phyloP scores from a whole-genome alignment of 2,797 vertebrate genomes.

The Prunella strophiata region DNA sequence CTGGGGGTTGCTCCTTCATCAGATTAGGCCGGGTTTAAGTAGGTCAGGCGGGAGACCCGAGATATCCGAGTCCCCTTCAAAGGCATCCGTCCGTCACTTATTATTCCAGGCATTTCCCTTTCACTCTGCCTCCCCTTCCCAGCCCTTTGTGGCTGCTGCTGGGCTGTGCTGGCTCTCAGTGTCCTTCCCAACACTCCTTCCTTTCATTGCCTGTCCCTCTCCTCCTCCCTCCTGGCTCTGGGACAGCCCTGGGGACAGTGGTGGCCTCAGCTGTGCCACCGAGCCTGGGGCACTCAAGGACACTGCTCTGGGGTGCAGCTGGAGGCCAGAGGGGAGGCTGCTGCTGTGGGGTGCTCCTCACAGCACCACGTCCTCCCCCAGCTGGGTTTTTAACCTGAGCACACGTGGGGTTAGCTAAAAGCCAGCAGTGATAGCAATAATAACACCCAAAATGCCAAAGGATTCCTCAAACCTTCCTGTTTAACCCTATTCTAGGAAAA shows the following conservation, averaged over 20 bases:
- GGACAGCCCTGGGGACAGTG: neutral
- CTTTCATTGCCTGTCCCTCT: neutral
- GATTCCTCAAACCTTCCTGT: neutral
- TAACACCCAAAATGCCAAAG: neutral
- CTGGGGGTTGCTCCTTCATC: slow-evolving; percentile 39
- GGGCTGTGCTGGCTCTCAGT: neutral
- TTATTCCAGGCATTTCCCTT: slow-evolving; percentile 65
- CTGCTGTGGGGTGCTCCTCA: rapidly evolving
- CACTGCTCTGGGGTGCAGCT: neutral
- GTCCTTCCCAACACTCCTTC: slow-evolving; percentile 9
- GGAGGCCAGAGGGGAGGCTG: neutral
- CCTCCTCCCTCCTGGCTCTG: neutral
- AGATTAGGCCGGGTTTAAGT: slow-evolving; percentile 57
- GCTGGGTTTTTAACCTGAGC: neutral
- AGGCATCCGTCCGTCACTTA: slow-evolving; percentile 59
- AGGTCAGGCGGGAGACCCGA: slow-evolving; percentile 65
- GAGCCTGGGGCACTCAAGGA: neutral
- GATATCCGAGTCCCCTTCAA: slow-evolving; percentile 60
- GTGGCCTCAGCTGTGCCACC: neutral
- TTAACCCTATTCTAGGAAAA: neutral
- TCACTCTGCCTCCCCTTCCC: neutral
- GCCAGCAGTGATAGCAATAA: rapidly evolving
- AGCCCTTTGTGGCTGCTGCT: slow-evolving; percentile 1
- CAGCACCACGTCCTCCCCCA: rapidly evolving
- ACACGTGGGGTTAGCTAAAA: rapidly evolving